Conservation (phyloP, 1,140 invertebrate species). For the Bombus huntii region DNA sequence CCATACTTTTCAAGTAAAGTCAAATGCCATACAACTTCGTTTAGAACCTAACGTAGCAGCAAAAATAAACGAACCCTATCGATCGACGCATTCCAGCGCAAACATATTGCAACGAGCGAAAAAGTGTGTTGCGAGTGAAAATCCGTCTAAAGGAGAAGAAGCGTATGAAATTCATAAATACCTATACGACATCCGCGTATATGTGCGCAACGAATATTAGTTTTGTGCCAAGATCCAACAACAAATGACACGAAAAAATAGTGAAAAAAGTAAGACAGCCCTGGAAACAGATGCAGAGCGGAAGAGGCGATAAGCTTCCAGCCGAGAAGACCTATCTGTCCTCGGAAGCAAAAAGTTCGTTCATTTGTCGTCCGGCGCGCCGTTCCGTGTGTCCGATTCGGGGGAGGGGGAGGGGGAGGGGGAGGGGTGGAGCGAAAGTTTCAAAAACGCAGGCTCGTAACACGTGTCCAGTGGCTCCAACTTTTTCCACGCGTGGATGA, state of each 20-base stretch:
- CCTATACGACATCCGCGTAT: no score
- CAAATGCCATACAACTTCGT: no score
- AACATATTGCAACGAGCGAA: background rate
- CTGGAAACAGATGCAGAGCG: slow-evolving; percentile 34
- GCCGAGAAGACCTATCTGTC: slow-evolving; percentile 27
- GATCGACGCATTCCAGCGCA: background rate
- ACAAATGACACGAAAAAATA: background rate
- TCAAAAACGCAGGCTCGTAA: slow-evolving; percentile 36
- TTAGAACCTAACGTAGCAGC: no score
- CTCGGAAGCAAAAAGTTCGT: slow-evolving; percentile 58
- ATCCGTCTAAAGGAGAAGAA: background rate
- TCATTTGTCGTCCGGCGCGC: slow-evolving; percentile 51
- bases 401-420: no score
- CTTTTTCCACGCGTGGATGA: slow-evolving; percentile 39
- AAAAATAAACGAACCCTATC: background rate
- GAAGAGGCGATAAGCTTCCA: background rate
- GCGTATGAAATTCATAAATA: background rate
- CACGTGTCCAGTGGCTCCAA: slow-evolving; percentile 39
- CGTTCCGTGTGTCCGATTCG: no score
- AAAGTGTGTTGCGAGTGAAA: no score
- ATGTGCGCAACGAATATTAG: background rate
- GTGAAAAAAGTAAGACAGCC: background rate
- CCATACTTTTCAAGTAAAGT: no score
- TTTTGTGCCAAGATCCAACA: background rate
- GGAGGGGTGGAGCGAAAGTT: slow-evolving; percentile 3